phyloP scores from a whole-genome alignment of 2,113 vertebrate genomes.

The Galeopterus variegatus region DNA sequence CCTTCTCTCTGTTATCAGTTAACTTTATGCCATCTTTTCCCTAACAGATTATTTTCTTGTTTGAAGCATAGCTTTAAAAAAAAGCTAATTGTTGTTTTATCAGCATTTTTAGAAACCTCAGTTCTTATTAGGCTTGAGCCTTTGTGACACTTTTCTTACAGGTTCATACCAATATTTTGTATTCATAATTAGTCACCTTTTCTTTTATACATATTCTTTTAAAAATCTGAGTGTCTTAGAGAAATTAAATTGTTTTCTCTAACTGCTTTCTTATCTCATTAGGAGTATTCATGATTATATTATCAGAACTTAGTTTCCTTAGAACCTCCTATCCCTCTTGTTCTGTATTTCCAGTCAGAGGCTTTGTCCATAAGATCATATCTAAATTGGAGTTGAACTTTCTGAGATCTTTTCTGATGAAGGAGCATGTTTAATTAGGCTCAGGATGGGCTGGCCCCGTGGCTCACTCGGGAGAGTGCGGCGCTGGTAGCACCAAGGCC shows the following conservation, averaged over 20 bases:
- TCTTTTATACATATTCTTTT: not conserved
- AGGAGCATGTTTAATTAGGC: not conserved
- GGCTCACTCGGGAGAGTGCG: too few relatives aligned
- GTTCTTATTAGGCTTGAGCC: not conserved
- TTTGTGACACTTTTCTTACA: not conserved
- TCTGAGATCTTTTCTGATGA: not conserved
- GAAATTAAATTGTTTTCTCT: not conserved
- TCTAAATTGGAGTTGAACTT: not conserved
- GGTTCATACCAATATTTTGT: not conserved
- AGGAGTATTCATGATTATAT: constrained; percentile 13
- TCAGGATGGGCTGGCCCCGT: not conserved
- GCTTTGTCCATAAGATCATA: not conserved
- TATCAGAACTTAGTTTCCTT: not conserved
- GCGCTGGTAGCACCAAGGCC: too few relatives aligned
- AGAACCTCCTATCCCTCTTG: not conserved
- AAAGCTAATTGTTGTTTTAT: not conserved
- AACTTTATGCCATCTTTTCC: not conserved
- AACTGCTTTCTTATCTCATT: not conserved
- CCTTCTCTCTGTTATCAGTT: not conserved
- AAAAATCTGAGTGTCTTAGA: constrained; percentile 28
- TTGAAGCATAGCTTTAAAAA: not conserved
- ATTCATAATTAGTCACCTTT: not conserved
- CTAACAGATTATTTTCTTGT: not conserved
- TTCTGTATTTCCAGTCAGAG: not conserved
- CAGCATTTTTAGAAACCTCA: not conserved